phyloP scores from a whole-genome alignment of 2,888 invertebrate genomes.

The Thymelicus acteon region DNA sequence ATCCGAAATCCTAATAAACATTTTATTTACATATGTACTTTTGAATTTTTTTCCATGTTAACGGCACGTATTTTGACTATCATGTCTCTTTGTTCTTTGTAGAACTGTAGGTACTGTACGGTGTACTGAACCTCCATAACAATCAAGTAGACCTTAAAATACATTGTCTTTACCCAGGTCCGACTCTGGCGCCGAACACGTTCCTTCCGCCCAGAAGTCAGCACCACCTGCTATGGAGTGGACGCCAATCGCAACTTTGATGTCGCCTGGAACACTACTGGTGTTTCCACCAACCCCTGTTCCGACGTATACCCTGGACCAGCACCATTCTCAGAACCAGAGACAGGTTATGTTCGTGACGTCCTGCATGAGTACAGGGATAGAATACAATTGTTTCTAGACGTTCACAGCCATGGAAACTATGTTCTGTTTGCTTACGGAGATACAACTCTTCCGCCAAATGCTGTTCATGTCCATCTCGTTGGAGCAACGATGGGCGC shows the following conservation, averaged over 20 bases:
- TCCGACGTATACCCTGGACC: conserved; percentile 86
- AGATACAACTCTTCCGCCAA: conserved; percentile 77
- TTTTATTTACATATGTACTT: no score
- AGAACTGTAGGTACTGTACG: no score
- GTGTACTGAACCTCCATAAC: no score
- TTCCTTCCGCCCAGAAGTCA: conserved; percentile 64
- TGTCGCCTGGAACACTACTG: conserved; percentile 87
- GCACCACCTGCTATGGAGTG: conserved; percentile 85
- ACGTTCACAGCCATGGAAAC: conserved; percentile 90
- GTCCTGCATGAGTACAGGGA: conserved; percentile 78
- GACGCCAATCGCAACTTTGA: conserved; percentile 92
- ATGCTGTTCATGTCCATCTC: conserved; percentile 64
- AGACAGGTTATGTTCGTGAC: conserved; percentile 84
- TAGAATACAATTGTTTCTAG: conserved; percentile 86
- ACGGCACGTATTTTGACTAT: no score
- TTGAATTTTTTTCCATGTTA: no score
- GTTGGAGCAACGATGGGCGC: conserved; percentile 62
- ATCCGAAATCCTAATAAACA: no score
- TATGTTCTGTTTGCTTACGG: conserved; percentile 88
- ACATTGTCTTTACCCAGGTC: conserved; percentile 61
- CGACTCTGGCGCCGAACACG: conserved; percentile 89
- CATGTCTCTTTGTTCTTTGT: no score
- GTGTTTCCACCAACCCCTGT: conserved; percentile 85
- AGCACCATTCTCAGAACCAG: conserved; percentile 87
- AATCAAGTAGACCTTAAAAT: no score